Conservation (phyloP, 2,888 invertebrate genomes). For the Cheilosia soror region DNA sequence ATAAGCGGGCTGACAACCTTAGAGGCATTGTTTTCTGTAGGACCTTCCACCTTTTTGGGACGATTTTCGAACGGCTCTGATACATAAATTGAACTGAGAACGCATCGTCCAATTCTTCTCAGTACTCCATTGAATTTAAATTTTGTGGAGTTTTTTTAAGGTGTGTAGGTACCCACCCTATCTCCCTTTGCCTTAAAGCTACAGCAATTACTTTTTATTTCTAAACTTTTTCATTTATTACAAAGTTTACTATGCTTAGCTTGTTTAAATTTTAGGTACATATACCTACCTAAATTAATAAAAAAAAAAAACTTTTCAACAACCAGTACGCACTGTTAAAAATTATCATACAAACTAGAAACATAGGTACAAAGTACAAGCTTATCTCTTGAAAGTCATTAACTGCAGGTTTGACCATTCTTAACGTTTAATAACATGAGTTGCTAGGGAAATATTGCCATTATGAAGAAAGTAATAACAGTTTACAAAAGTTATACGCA, state of each 20-base stretch:
- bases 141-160: too few relatives aligned
- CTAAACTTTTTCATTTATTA: conserved; percentile 21
- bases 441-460: conserved; percentile 31
- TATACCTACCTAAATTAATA: conserved; percentile 3
- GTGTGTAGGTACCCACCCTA: background rate
- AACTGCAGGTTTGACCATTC: conserved; percentile 67
- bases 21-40: too few relatives aligned
- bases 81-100: too few relatives aligned
- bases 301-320: conserved; percentile 41
- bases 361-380: background rate
- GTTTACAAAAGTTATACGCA: background rate
- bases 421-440: conserved; percentile 52
- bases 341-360: conserved; percentile 54
- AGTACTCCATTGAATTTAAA: too few relatives aligned
- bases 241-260: background rate
- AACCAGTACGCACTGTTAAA: conserved; percentile 45
- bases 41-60: too few relatives aligned
- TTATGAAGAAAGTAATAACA: conserved; percentile 35
- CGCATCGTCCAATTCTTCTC: too few relatives aligned
- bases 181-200: background rate
- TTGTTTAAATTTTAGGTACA: background rate
- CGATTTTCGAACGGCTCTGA: too few relatives aligned
- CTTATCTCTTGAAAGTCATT: conserved; percentile 52
- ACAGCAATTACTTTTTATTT: conserved; percentile 17
- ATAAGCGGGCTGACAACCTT: too few relatives aligned